Evolutionary conservation across 2,888 invertebrate genomes (phyloP).

Genomic region (Drosophila leonis): DNA sequence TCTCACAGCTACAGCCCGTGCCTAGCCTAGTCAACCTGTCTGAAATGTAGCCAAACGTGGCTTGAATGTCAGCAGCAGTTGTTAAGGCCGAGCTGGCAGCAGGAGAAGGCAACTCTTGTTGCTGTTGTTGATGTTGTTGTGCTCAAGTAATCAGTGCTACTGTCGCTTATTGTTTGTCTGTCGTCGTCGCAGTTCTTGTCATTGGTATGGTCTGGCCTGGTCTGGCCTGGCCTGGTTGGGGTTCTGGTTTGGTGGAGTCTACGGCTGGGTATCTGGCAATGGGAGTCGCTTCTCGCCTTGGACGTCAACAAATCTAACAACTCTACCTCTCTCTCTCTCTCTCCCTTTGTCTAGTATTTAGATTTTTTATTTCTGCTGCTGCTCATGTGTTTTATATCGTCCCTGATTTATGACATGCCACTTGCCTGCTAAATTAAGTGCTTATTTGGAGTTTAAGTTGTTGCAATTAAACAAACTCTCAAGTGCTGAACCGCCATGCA

Average conservation of each 20-base stretch:
- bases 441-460: constrained; percentile 79
- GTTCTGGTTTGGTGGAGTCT: constrained; percentile 30
- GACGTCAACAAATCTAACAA: constrained; percentile 51
- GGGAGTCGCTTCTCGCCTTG: constrained; percentile 64
- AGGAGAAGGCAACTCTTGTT: constrained; percentile 31
- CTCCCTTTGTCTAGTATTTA: constrained; percentile 30
- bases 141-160: constrained; percentile 76
- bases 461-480: constrained; percentile 68
- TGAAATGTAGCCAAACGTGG: constrained; percentile 77
- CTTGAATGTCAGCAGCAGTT: constrained; percentile 76
- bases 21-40: constrained; percentile 50
- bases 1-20: not conserved
- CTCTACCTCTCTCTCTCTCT: constrained; percentile 4
- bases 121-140: constrained; percentile 48
- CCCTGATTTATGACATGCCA: constrained; percentile 55
- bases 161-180: constrained; percentile 78
- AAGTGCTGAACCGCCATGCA: constrained; percentile 40
- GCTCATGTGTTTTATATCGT: constrained; percentile 36
- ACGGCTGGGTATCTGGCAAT: constrained; percentile 45
- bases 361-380: constrained; percentile 46
- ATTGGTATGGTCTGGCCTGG: constrained; percentile 31
- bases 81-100: constrained; percentile 9
- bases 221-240: constrained; percentile 12
- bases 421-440: constrained; percentile 78
- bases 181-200: constrained; percentile 51